A percentile compares a stretch with the other conserved stretches of the same genome.
These are phyloP conservation scores for Trinectes maculatus DNA, from an alignment of 2,113 vertebrate species.

Conservation along the genomic window DNA sequence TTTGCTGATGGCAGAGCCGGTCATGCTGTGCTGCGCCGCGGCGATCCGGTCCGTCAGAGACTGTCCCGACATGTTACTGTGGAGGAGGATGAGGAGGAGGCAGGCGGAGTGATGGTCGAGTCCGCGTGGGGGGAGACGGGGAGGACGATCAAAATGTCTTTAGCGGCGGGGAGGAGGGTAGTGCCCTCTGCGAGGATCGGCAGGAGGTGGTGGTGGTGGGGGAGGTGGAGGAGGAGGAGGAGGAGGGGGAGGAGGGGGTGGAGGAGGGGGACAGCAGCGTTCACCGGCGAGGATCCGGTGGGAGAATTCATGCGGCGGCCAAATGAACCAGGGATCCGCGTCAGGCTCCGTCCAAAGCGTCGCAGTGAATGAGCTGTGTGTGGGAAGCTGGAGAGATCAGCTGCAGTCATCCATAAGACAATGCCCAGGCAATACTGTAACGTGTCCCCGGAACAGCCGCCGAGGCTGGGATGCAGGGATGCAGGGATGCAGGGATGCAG, in stretches of 20 bases:
- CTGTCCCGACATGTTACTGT: slow-evolving; percentile 87
- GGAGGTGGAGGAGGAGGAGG: slow-evolving; percentile 27
- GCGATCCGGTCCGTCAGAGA: slow-evolving; percentile 90
- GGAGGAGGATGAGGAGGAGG: slow-evolving; percentile 43
- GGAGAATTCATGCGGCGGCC: slow-evolving; percentile 75
- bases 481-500: too few species aligned
- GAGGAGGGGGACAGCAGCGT: slow-evolving; percentile 52
- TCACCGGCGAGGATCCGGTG: slow-evolving; percentile 69
- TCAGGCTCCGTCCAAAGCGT: too few species aligned
- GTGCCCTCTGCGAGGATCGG: slow-evolving; percentile 69
- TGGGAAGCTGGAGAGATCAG: too few species aligned
- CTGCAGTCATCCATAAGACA: too few species aligned
- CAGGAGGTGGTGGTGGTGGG: slow-evolving; percentile 39
- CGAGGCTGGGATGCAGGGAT: too few species aligned
- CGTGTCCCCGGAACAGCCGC: slow-evolving; percentile 46
- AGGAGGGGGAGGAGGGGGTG: slow-evolving; percentile 33
- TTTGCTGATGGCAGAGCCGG: slow-evolving; percentile 88
- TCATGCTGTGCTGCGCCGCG: slow-evolving; percentile 90
- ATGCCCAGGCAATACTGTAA: too few species aligned
- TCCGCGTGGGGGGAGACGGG: slow-evolving; percentile 58
- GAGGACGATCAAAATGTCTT: slow-evolving; percentile 78
- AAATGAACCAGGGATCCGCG: slow-evolving; percentile 62
- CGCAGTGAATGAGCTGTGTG: too few species aligned
- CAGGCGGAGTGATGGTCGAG: slow-evolving; percentile 58
- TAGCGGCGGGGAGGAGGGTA: slow-evolving; percentile 68